Percentiles rank a stretch among this genome's conserved stretches.
These are phyloP conservation scores for Labia minor DNA, from an alignment of 2,888 invertebrate species.

Conservation along the genomic window DNA sequence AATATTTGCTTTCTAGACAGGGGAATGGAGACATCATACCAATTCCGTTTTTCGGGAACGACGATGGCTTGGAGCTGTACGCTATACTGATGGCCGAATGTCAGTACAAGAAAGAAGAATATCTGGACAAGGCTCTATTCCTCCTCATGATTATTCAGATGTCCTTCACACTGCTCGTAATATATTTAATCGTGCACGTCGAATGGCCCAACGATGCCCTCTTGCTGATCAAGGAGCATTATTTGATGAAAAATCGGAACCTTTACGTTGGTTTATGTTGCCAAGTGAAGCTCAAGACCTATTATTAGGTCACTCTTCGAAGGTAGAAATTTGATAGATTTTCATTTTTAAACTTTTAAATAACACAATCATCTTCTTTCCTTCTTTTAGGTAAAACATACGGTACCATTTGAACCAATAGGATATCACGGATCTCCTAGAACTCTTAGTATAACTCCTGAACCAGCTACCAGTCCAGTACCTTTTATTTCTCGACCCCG, in stretches of 20 bases:
- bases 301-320: conserved; percentile 58
- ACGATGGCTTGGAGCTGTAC: conserved; percentile 68
- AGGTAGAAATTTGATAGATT: no score
- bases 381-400: conserved; percentile 42
- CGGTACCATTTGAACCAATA: conserved; percentile 62
- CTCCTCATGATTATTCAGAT: conserved; percentile 62
- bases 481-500: conserved; percentile 16
- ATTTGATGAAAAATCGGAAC: conserved; percentile 56
- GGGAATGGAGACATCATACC: conserved; percentile 78
- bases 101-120: conserved; percentile 57
- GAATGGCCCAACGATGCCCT: conserved; percentile 59
- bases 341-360: no score
- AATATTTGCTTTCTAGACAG: conserved; percentile 45
- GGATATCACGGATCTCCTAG: conserved; percentile 38
- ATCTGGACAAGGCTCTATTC: conserved; percentile 57
- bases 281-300: conserved; percentile 77
- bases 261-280: conserved; percentile 77
- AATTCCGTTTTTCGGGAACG: conserved; percentile 66
- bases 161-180: conserved; percentile 69
- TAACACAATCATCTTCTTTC: background rate
- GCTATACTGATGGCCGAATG: conserved; percentile 66
- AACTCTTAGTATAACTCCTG: background rate
- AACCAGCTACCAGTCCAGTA: conserved; percentile 16
- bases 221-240: conserved; percentile 61
- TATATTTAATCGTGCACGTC: conserved; percentile 60